A percentile compares a stretch with the other conserved stretches of the same genome.
phyloP scores from a whole-genome alignment of 2,797 vertebrate species.

The Ficedula albicollis region DNA sequence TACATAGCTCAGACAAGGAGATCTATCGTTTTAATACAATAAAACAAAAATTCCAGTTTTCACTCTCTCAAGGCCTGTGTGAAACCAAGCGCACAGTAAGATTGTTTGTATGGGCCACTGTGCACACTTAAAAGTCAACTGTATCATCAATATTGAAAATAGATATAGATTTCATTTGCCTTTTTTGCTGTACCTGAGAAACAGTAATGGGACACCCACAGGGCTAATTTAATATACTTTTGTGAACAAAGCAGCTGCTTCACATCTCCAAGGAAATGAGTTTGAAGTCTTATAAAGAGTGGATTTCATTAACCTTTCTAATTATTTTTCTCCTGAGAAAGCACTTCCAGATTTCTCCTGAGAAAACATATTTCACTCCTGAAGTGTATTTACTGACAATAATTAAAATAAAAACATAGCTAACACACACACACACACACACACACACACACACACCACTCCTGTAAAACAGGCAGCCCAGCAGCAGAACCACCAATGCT shows the following conservation, averaged over 20 bases:
- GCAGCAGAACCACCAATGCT: background rate
- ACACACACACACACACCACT: background rate
- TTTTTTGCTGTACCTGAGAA: slow-evolving; percentile 10
- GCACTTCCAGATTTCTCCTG: slow-evolving; percentile 49
- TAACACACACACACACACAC: background rate
- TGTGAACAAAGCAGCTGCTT: slow-evolving; percentile 42
- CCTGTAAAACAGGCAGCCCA: background rate
- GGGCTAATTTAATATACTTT: slow-evolving; percentile 23
- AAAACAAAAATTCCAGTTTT: background rate
- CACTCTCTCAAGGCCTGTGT: background rate
- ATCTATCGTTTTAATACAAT: background rate
- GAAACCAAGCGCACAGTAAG: background rate
- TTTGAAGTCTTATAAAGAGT: background rate
- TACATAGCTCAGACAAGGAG: background rate
- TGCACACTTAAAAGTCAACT: background rate
- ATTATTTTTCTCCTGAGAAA: slow-evolving; percentile 62
- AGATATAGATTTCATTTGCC: slow-evolving; percentile 15
- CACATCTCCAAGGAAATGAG: slow-evolving; percentile 30
- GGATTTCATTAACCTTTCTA: slow-evolving; percentile 58
- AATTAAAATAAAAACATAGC: background rate
- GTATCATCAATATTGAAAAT: background rate
- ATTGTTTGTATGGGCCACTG: background rate
- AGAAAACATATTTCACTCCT: slow-evolving; percentile 33
- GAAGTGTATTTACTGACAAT: background rate
- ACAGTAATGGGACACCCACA: background rate